Evolutionary conservation across 1,140 invertebrate genomes (phyloP).

Genomic region (Caenorhabditis briggsae): DNA sequence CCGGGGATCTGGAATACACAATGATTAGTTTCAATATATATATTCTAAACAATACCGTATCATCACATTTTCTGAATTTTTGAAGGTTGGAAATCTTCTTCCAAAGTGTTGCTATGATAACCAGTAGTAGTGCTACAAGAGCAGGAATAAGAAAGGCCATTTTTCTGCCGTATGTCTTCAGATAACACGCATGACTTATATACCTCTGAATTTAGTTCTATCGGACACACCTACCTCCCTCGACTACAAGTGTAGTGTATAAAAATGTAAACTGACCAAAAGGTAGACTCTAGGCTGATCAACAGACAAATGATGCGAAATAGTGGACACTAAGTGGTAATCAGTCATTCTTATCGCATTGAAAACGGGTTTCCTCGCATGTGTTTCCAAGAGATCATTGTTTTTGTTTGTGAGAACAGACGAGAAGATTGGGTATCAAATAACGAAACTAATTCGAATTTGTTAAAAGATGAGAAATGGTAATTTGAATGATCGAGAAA

Average conservation of each 20-base stretch:
- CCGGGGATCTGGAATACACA: not conserved
- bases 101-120: not conserved
- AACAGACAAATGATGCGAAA: constrained; percentile 34
- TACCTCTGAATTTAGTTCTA: not conserved
- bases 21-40: not conserved
- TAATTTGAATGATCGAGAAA: too few species aligned
- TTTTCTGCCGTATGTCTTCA: not conserved
- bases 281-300: constrained; percentile 25
- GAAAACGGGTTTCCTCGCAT: not conserved
- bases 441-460: too few species aligned
- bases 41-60: not conserved
- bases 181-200: not conserved
- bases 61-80: constrained; percentile 21
- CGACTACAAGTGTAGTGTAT: not conserved
- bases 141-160: not conserved
- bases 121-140: not conserved
- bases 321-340: not conserved
- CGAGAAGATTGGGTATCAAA: too few species aligned
- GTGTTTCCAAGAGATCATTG: not conserved
- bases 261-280: not conserved
- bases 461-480: too few species aligned
- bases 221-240: not conserved
- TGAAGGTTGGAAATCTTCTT: not conserved
- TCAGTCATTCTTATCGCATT: not conserved
- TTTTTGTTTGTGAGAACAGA: not conserved